These are phyloP conservation scores for Kryptopterus vitreolus DNA, from an alignment of 2,797 vertebrate species.

Conservation along the genomic window DNA sequence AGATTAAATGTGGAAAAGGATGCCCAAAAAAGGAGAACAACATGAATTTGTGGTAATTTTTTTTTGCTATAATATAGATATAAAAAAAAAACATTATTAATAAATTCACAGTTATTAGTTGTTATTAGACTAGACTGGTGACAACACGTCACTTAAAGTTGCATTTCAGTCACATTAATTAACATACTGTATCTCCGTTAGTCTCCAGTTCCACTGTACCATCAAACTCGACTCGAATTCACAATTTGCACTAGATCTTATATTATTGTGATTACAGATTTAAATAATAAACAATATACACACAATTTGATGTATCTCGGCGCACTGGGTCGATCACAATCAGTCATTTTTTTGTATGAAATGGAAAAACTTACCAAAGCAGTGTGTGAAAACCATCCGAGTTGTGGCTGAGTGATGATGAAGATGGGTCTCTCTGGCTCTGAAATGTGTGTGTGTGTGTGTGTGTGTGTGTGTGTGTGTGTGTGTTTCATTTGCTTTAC, in stretches of 20 bases:
- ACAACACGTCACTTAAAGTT: no score
- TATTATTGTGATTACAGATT: not conserved
- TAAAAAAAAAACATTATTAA: no score
- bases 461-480: conserved; percentile 30
- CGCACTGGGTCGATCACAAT: not conserved
- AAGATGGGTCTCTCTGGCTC: conserved; percentile 29
- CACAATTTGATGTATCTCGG: not conserved
- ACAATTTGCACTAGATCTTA: not conserved
- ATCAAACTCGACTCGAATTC: not conserved
- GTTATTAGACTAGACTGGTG: no score
- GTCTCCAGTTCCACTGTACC: not conserved
- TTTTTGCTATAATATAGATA: no score
- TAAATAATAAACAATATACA: no score
- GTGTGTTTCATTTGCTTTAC: conserved; percentile 36
- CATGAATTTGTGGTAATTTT: no score
- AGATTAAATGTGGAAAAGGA: no score
- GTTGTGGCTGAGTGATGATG: conserved; percentile 1
- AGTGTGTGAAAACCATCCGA: not conserved
- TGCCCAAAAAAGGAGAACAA: no score
- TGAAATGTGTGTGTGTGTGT: conserved; percentile 11
- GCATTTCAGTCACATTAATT: not conserved
- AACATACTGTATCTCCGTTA: not conserved
- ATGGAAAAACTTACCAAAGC: conserved; percentile 1
- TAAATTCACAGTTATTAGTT: no score
- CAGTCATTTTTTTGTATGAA: no score